phyloP scores from a whole-genome alignment of 2,797 vertebrate genomes.

The Sitta carolinensis region DNA sequence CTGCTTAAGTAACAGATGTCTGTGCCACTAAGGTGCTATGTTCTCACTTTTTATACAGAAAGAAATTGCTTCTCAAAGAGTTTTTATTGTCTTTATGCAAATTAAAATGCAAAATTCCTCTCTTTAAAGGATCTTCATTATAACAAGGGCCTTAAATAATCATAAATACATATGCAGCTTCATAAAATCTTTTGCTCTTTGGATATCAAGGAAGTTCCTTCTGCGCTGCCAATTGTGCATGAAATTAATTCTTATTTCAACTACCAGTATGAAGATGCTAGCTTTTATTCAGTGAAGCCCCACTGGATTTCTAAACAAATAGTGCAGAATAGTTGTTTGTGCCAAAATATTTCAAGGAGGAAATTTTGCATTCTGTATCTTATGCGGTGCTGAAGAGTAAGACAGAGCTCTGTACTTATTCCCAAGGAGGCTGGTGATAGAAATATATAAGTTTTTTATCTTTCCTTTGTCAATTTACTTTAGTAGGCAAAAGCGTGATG shows the following conservation, averaged over 20 bases:
- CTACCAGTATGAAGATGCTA: constrained; percentile 57
- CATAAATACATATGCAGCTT: constrained; percentile 68
- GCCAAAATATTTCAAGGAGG: constrained; percentile 44
- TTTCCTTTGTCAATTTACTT: constrained; percentile 44
- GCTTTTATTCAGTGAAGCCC: constrained; percentile 61
- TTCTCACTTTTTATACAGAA: constrained; percentile 78
- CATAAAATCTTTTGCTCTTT: constrained; percentile 65
- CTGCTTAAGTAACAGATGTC: constrained; percentile 81
- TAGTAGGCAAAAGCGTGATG: background rate
- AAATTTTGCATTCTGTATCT: constrained; percentile 57
- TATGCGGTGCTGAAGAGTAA: background rate
- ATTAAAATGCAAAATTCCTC: constrained; percentile 71
- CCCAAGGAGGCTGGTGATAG: constrained; percentile 33
- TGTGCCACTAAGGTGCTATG: constrained; percentile 79
- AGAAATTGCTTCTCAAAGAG: constrained; percentile 75
- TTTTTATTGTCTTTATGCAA: constrained; percentile 82
- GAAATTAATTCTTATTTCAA: constrained; percentile 76
- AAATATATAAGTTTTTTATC: constrained; percentile 34
- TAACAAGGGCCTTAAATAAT: constrained; percentile 71
- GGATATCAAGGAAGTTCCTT: constrained; percentile 68
- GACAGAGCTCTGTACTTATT: constrained; percentile 39
- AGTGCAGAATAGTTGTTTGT: constrained; percentile 38
- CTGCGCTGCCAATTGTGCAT: constrained; percentile 72
- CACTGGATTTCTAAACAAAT: constrained; percentile 69
- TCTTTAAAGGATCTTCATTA: constrained; percentile 73